Conservation (phyloP, 2,888 invertebrate genomes). For the Scaptomyza reducta region DNA sequence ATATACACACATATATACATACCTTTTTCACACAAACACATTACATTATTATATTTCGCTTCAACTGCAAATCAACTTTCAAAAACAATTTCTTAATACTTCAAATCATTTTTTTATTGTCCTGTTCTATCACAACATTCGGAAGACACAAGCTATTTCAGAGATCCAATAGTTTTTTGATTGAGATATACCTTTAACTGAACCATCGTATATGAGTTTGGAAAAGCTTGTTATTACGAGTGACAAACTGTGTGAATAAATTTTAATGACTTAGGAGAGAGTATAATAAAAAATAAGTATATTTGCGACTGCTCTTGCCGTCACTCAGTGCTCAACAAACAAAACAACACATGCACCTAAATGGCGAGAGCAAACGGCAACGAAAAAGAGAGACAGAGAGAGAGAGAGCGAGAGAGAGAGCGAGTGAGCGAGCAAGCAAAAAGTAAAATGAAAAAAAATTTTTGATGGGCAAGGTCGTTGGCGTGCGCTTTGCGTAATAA, state of each 20-base stretch:
- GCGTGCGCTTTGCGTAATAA: slow-evolving; percentile 74
- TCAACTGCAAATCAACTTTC: too few relatives aligned
- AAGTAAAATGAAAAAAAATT: slow-evolving; percentile 80
- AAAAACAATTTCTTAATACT: too few relatives aligned
- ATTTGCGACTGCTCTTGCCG: slow-evolving; percentile 10
- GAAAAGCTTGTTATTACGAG: too few relatives aligned
- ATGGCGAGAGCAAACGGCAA: slow-evolving; percentile 10
- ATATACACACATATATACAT: not conserved
- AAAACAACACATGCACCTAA: slow-evolving; percentile 12
- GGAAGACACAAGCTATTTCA: too few relatives aligned
- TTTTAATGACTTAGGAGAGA: slow-evolving; percentile 9
- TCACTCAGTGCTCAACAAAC: slow-evolving; percentile 37
- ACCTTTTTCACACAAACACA: too few relatives aligned
- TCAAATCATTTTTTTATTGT: too few relatives aligned
- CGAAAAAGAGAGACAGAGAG: slow-evolving; percentile 20
- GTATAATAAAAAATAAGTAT: slow-evolving; percentile 38
- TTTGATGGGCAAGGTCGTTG: slow-evolving; percentile 82
- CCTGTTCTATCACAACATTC: too few relatives aligned
- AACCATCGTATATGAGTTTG: too few relatives aligned
- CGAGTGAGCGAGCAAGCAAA: slow-evolving; percentile 14
- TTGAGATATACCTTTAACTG: too few relatives aligned
- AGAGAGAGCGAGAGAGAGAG: slow-evolving; percentile 31
- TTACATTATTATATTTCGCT: too few relatives aligned
- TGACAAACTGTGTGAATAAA: not conserved
- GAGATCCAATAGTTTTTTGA: too few relatives aligned